Percentiles rank a stretch among this genome's conserved stretches.
Conservation (phyloP, 30 jellyfish, hydroid and myxozoan genomes). For the Chironex yamaguchii region DNA sequence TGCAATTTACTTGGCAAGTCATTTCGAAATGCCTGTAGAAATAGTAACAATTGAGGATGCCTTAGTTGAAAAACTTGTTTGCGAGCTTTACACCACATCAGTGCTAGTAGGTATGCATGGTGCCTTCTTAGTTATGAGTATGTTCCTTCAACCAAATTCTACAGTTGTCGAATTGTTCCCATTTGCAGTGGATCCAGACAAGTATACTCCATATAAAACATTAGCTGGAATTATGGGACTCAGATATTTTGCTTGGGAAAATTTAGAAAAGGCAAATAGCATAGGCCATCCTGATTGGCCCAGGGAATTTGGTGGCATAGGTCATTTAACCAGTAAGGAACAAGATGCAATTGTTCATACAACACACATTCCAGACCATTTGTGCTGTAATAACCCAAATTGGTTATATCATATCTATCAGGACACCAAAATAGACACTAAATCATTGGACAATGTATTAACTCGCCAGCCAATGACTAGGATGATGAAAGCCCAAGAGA, state of each 20-base stretch:
- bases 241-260: slow-evolving; percentile 81
- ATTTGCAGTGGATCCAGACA: slow-evolving; percentile 79
- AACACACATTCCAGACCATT: slow-evolving; percentile 63
- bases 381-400: slow-evolving; percentile 85
- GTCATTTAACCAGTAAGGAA: slow-evolving; percentile 45
- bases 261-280: slow-evolving; percentile 5
- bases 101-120: slow-evolving; percentile 96
- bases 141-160: slow-evolving; percentile 75
- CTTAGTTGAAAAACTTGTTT: slow-evolving; percentile 38
- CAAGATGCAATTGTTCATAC: slow-evolving; percentile 49
- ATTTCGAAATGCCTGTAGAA: slow-evolving; percentile 58
- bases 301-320: slow-evolving; percentile 78
- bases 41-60: slow-evolving; percentile 49
- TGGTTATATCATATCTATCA: slow-evolving; percentile 93
- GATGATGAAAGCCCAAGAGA: background rate
- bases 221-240: slow-evolving; percentile 55
- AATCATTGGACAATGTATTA: background rate
- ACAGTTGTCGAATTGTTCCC: slow-evolving; percentile 87
- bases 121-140: slow-evolving; percentile 71
- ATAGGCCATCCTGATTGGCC: slow-evolving; percentile 72
- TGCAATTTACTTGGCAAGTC: slow-evolving; percentile 66
- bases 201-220: slow-evolving; percentile 88
- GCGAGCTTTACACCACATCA: slow-evolving; percentile 51
- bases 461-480: background rate
- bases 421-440: slow-evolving; percentile 88